Base-by-base conservation (phyloP, 1,140 invertebrate genomes). In the Listronotus oregonensis region DNA sequence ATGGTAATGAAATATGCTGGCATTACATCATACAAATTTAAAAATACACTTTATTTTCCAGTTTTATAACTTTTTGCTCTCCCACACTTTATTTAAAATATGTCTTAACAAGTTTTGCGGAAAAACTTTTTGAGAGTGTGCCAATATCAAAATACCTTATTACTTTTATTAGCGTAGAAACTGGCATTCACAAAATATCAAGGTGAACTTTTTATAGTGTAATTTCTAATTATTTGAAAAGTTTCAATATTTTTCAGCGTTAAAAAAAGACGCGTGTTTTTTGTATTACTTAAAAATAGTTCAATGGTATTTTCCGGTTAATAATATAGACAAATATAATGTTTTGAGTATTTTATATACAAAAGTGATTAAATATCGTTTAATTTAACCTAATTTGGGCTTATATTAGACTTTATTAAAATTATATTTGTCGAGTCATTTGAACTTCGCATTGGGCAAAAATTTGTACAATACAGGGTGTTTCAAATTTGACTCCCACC, bases 1-100 rank as follows among this genome's bases (percentile, higher is more conserved):
- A 55, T 55, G 52, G 52, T 40, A 55, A 40, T 55, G 52, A 55
- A 55, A 47, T 21, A 17, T 47, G 44, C 14, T 55, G 37, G 7
- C 32, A 37, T 55, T 55, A 40, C 37, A 55, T 55, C 52, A 55
- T 55, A 55, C 15, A 55, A 55, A 55, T 17, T 37, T 55, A 55
- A 55, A 55, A 55, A 55, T 55, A 55, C 52, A 14, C n/a, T 21
- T 39, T 18, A 55, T 55, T 55, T 55, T 14, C 15, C 44, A 21
- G 14, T 47, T 43, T 43, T 43, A 17, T 43, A 43, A 43, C 12
- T 47, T 47, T 10, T 55, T 12, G 12, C 14, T 37, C 37, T n/a
- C 52, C 52, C 52, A 39, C 51, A 21, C 34, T n/a, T 21, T 7
- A 50, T 12, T 54, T 34, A 14, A 54, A 21, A 54, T 15, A 12